Evolutionary conservation across 2,888 invertebrate genomes (phyloP).

Genomic region (Cremastinae sp.): DNA sequence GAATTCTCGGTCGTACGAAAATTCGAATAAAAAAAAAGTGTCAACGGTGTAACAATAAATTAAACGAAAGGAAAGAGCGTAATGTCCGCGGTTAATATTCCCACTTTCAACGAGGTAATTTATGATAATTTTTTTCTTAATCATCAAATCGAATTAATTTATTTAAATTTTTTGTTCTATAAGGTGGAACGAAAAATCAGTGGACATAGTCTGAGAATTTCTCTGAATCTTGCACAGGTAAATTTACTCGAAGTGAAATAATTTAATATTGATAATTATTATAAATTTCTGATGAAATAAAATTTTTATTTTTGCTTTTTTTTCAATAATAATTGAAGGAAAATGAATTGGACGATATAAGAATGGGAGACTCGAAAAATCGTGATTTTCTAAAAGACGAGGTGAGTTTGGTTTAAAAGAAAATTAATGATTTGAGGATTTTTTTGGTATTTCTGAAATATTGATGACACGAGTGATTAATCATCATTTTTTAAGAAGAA

Average conservation of each 20-base stretch:
- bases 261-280: neutral
- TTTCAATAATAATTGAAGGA: neutral
- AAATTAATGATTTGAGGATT: neutral
- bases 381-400: too few relatives aligned
- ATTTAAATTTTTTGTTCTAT: neutral
- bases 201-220: conserved; percentile 57
- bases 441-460: neutral
- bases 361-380: too few relatives aligned
- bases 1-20: too few relatives aligned
- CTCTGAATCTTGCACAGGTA: conserved; percentile 62
- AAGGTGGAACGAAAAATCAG: conserved; percentile 63
- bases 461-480: neutral
- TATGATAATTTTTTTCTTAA: neutral
- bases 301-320: neutral
- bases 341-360: neutral
- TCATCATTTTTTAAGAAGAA: neutral
- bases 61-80: neutral
- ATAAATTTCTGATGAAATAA: neutral
- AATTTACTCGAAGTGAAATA: conserved; percentile 51
- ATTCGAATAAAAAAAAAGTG: neutral
- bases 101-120: conserved; percentile 43
- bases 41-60: neutral
- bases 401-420: neutral
- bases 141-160: neutral
- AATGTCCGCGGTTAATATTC: conserved; percentile 47